Percentiles rank a stretch among this genome's conserved stretches.
Conservation (phyloP, 2,888 invertebrate genomes). For the Itoplectis maculator region DNA sequence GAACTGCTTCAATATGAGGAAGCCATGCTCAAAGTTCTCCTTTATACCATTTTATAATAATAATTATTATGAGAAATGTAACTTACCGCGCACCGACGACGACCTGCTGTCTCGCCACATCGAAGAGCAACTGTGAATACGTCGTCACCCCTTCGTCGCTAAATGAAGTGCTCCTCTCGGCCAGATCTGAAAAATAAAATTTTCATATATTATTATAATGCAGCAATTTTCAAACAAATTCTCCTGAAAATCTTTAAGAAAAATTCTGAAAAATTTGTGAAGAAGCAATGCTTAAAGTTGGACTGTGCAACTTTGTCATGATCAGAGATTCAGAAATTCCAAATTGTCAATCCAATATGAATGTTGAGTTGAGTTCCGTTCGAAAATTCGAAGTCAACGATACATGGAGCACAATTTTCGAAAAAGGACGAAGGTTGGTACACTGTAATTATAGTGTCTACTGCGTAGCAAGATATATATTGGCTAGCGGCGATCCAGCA, state of each 20-base stretch:
- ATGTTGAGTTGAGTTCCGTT: too few species aligned
- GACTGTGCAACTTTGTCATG: too few species aligned
- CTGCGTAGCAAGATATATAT: constrained; percentile 35
- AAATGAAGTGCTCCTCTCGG: constrained; percentile 86
- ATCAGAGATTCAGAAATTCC: too few species aligned
- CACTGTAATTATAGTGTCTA: neutral
- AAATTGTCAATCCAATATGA: too few species aligned
- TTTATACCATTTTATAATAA: neutral
- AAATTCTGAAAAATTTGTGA: neutral
- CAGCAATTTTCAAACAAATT: neutral
- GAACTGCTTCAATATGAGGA: too few species aligned
- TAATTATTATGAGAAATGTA: neutral
- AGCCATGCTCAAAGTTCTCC: too few species aligned
- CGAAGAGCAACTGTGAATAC: constrained; percentile 94
- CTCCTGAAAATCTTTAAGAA: neutral
- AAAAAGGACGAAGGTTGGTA: neutral
- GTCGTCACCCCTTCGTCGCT: constrained; percentile 90
- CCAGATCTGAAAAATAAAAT: constrained; percentile 87
- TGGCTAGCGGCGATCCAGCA: constrained; percentile 32
- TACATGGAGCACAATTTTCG: too few species aligned
- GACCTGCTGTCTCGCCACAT: constrained; percentile 94
- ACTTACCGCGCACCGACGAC: constrained; percentile 95
- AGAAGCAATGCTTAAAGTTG: too few species aligned
- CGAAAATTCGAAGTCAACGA: too few species aligned
- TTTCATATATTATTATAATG: neutral